A percentile compares a stretch with the other conserved stretches of the same genome.
phyloP scores from a whole-genome alignment of 2,113 vertebrate species.

The Dromiciops gliroides region DNA sequence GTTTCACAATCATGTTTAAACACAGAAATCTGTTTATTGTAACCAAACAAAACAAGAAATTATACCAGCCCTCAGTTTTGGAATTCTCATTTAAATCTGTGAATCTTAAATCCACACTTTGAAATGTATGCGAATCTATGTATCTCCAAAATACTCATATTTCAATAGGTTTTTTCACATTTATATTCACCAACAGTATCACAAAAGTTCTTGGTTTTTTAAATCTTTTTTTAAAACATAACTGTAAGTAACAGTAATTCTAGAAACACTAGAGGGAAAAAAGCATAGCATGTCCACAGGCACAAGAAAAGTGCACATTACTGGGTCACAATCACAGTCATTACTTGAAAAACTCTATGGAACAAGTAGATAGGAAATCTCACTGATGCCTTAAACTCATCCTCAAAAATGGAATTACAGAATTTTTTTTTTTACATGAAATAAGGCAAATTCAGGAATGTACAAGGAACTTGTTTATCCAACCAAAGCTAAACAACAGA shows the following conservation, averaged over 20 bases:
- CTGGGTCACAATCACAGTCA: slow-evolving; percentile 93
- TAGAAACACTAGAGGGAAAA: slow-evolving; percentile 91
- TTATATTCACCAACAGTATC: slow-evolving; percentile 93
- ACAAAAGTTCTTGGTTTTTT: slow-evolving; percentile 88
- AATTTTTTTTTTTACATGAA: slow-evolving; percentile 86
- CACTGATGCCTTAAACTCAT: slow-evolving; percentile 89
- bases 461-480: slow-evolving; percentile 86
- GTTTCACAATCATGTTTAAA: slow-evolving; percentile 85
- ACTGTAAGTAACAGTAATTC: slow-evolving; percentile 90
- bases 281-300: slow-evolving; percentile 92
- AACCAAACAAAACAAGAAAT: slow-evolving; percentile 90
- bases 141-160: slow-evolving; percentile 91
- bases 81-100: slow-evolving; percentile 87
- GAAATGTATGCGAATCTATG: slow-evolving; percentile 87
- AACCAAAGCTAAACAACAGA: slow-evolving; percentile 87
- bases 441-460: slow-evolving; percentile 92
- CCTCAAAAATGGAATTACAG: slow-evolving; percentile 87
- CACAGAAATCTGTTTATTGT: slow-evolving; percentile 92
- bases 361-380: slow-evolving; percentile 91
- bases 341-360: slow-evolving; percentile 91
- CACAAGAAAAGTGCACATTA: slow-evolving; percentile 94
- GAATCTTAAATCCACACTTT: slow-evolving; percentile 86
- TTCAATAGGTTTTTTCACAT: slow-evolving; percentile 91
- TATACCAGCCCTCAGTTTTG: slow-evolving; percentile 88
- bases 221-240: slow-evolving; percentile 79